Evolutionary conservation across 1,140 invertebrate genomes (phyloP), one percentile per base, ranked within the genome.

Genomic region (Drosophila pectinifera): DNA sequence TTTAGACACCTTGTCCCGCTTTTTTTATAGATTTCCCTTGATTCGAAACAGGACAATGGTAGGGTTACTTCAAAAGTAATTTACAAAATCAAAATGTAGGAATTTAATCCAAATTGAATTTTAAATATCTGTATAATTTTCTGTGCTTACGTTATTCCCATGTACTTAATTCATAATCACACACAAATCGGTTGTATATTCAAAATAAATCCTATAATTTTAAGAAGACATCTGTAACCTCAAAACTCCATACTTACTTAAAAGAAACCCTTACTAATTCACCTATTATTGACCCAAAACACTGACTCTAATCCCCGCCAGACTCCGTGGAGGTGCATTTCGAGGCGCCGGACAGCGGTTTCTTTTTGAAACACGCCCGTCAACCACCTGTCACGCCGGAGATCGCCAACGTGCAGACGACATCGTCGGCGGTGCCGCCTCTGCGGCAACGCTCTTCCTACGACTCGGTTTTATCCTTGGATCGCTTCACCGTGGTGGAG

Each of bases 401-500:
- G 54, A 91, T 92, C 49, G 79, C 83, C 42, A 91, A 78, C 13
- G 46, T 76, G 26, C 68, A 57, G 58, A 76, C 76, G 55, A 78
- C 84, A n/a, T 89, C 84, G 2, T 92, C 89, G 34, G 80, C 79
- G 26, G 56, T 75, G 61, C 74, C 77, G 26, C 89, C 82, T 0
- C 31, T 73, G 0, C 82, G 77, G 26, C 26, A 75, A 14, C 80
- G 84, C 51, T 57, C 83, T 20, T 68, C 78, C 80, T 93, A 94
- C 36, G 94, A 94, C 28, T 94, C 95, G 7, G 91, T 95, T 1
- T 93, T 97, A 11, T 96, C 96, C 41, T 93, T 96, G 56, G 95
- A 96, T 92, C 95, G 96, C 41, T 98, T 98, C 91, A 97, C 97
- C 7, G 96, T 98, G 4, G 95, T 98, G 77, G 96, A 98, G 91